Base-by-base conservation (phyloP, 2,888 invertebrate genomes). In the Neoaliturus tenellus region DNA sequence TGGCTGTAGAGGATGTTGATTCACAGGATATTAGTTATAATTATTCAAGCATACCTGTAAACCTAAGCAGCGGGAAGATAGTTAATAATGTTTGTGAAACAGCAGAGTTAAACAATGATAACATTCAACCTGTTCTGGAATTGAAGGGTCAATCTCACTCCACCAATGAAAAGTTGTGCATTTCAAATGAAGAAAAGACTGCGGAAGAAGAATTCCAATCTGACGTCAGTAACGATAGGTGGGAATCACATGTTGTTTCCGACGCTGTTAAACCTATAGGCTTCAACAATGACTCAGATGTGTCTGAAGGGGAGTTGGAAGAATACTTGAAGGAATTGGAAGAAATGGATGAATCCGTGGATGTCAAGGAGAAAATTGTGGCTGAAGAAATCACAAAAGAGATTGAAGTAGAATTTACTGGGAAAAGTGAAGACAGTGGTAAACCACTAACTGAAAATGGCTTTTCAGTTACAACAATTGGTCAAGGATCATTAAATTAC, bases 241-340 rank as follows among this genome's bases (percentile, higher is more conserved):
- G 14, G 28, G 8, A 31, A 0, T 31, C 28, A 10, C 17, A 62
- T 14, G 5, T 25, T 6, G 25, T 12, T 25, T 5, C 20, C 20
- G 55, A 55, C 23, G 35, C 71, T 3, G 28, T 39, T 1, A 82
- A 86, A 41, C 83, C 81, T 69, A 84, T 84, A 67, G 80, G 82
- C 44, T 83, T 71, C 80, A 41, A 51, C n/a, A 48, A 62, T 33
- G 85, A 86, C 31, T 31, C 67, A 41, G 89, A 91, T 84, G 87
- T 91, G 80, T 90, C 90, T 0, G 91, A 91, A 83, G 90, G 90
- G 44, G 91, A 91, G 85, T 86, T 91, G 44, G 90, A 88, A 80
- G 89, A 90, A 78, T 91, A 91, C 87, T 88, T 91, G 39, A 89
- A 90, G 8, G 90, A 91, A 82, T 87, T 91, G 25, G 91, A 91